phyloP scores from a whole-genome alignment of 2,113 vertebrate species.

The Atrichornis clamosus region DNA sequence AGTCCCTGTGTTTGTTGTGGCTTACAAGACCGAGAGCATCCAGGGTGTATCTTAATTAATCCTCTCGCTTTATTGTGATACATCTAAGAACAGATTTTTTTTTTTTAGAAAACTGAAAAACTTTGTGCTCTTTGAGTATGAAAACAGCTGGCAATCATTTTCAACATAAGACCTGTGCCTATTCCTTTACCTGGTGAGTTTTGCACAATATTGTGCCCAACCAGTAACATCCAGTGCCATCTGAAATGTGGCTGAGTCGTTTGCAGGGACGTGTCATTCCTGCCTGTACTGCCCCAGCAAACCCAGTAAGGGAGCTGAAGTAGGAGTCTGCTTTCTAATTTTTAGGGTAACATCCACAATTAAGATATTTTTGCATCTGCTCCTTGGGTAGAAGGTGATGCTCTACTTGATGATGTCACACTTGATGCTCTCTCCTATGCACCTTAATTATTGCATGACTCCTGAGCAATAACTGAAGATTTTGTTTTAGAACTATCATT shows the following conservation, averaged over 20 bases:
- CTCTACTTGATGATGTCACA: too few species aligned
- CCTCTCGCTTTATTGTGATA: not conserved
- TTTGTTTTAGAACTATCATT: not conserved
- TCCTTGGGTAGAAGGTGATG: not conserved
- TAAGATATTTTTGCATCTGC: not conserved
- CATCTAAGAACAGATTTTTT: not conserved
- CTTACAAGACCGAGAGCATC: not conserved
- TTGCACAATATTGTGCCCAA: not conserved
- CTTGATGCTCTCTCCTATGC: not conserved
- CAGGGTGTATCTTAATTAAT: not conserved
- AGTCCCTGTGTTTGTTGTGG: not conserved
- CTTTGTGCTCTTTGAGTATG: not conserved
- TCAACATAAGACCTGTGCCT: not conserved
- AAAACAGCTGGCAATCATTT: not conserved
- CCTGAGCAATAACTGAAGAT: not conserved
- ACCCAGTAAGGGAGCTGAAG: not conserved
- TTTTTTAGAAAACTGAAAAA: not conserved
- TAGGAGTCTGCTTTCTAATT: not conserved
- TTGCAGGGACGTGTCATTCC: not conserved
- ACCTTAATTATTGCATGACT: not conserved
- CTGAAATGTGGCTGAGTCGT: not conserved
- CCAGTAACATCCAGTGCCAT: not conserved
- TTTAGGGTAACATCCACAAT: not conserved
- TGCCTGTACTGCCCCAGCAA: not conserved
- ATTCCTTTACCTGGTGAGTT: not conserved